Evolutionary conservation across 1,140 invertebrate species (phyloP).

Genomic region (Trialeurodes vaporariorum): DNA sequence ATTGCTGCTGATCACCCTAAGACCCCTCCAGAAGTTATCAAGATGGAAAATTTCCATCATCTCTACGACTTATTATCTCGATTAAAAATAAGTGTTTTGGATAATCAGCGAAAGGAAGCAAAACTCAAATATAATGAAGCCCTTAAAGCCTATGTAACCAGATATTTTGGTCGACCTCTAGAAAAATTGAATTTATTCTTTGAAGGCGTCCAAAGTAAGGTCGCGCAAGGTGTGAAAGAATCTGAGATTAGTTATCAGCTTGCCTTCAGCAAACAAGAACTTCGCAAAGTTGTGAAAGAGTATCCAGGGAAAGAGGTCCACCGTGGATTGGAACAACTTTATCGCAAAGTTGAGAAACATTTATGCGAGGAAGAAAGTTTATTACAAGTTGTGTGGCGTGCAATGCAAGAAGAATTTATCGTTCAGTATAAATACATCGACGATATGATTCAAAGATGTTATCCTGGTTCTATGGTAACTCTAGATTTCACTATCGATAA

Average conservation of each 20-base stretch:
- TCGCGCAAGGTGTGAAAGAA: constrained; percentile 85
- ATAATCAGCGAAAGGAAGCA: constrained; percentile 77
- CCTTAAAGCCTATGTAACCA: constrained; percentile 78
- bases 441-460: constrained; percentile 88
- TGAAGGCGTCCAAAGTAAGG: constrained; percentile 83
- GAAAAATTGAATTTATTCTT: constrained; percentile 95
- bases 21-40: constrained; percentile 86
- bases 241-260: constrained; percentile 97
- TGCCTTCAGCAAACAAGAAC: constrained; percentile 93
- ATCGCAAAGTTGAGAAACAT: constrained; percentile 96
- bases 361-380: constrained; percentile 89
- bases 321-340: constrained; percentile 86
- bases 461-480: constrained; percentile 87
- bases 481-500: constrained; percentile 95
- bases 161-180: constrained; percentile 87
- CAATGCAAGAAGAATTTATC: constrained; percentile 99
- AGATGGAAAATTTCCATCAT: constrained; percentile 97
- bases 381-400: constrained; percentile 94
- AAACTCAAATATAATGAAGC: constrained; percentile 86
- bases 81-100: constrained; percentile 83
- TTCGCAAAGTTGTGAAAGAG: constrained; percentile 87
- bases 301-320: constrained; percentile 95
- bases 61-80: constrained; percentile 76
- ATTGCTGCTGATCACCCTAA: constrained; percentile 80
- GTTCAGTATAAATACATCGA: constrained; percentile 91